Conservation (phyloP, 1,140 invertebrate genomes). For the Musca vetustissima region DNA sequence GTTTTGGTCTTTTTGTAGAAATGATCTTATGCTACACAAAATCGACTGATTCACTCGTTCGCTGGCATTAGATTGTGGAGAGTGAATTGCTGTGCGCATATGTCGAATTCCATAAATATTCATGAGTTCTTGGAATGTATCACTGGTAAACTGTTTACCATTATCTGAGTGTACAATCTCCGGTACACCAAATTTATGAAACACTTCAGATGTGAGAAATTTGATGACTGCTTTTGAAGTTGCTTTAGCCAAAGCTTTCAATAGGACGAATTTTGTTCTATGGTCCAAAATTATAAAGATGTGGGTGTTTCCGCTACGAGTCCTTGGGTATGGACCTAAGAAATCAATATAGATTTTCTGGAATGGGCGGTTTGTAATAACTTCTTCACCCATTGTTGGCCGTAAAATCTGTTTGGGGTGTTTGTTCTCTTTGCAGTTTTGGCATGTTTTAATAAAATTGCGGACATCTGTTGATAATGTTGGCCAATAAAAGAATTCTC, state of each 20-base stretch:
- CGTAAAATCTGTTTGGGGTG: neutral
- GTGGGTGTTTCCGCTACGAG: neutral
- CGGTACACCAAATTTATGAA: neutral
- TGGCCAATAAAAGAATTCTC: slow-evolving; percentile 21
- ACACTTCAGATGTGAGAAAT: too few relatives aligned
- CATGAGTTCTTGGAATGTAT: neutral
- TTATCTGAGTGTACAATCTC: neutral
- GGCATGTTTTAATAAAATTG: slow-evolving; percentile 7
- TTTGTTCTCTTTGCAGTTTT: slow-evolving; percentile 15
- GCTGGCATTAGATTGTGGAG: slow-evolving; percentile 23
- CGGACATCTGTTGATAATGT: neutral
- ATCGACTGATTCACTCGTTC: neutral
- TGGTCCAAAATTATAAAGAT: slow-evolving; percentile 24
- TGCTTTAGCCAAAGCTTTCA: neutral
- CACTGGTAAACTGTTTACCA: neutral
- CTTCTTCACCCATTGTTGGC: slow-evolving; percentile 14
- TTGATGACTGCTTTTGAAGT: neutral
- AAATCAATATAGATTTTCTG: too few relatives aligned
- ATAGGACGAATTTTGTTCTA: neutral
- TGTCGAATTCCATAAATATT: neutral
- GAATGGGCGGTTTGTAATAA: slow-evolving; percentile 15
- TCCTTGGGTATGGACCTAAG: slow-evolving; percentile 6
- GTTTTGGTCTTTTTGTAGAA: neutral
- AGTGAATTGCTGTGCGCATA: neutral
- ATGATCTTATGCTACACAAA: neutral